These are phyloP conservation scores for Uria aalge DNA, from an alignment of 2,113 vertebrate species.

Conservation along the genomic window DNA sequence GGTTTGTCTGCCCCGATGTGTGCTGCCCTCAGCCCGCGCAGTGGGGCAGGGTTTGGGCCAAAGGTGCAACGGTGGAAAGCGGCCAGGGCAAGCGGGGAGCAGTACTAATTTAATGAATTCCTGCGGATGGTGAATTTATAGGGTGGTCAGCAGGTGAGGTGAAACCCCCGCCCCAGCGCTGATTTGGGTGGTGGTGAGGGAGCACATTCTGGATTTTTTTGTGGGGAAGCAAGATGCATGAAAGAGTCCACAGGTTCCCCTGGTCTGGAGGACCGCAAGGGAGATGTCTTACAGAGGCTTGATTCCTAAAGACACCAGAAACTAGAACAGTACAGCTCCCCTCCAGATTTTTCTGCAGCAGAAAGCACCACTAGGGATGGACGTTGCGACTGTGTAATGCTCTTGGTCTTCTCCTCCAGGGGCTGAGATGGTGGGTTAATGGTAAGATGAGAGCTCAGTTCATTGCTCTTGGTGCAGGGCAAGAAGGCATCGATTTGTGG, in stretches of 20 bases:
- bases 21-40: background rate
- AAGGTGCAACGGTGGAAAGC: background rate
- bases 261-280: background rate
- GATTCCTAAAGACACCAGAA: background rate
- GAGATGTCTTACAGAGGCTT: background rate
- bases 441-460: constrained; percentile 20
- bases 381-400: accelerated
- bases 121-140: background rate
- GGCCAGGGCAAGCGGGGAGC: too few relatives aligned
- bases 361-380: background rate
- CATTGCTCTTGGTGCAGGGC: constrained; percentile 6
- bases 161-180: accelerated
- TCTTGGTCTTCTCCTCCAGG: background rate
- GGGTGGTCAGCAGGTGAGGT: background rate
- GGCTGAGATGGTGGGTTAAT: background rate
- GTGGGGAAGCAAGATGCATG: background rate
- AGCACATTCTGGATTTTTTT: background rate
- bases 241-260: background rate
- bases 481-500: constrained; percentile 53
- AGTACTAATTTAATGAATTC: background rate
- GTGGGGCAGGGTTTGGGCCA: background rate
- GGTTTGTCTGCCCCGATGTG: background rate
- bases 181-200: background rate
- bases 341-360: background rate
- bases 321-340: background rate